Conservation (phyloP, 2,888 invertebrate genomes). For the Clanis bilineata region DNA sequence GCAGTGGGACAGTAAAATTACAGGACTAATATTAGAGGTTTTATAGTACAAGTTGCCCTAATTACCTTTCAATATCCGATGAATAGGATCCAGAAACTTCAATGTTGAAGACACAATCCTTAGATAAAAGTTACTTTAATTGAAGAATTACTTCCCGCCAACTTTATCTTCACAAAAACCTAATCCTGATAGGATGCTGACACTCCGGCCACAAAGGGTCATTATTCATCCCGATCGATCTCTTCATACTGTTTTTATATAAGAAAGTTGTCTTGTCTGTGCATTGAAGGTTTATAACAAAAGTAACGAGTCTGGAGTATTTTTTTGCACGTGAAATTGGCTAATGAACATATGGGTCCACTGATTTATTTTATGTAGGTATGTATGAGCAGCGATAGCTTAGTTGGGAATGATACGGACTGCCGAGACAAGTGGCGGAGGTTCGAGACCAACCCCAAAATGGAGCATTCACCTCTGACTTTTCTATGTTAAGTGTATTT, state of each 20-base stretch:
- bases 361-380: too few relatives aligned
- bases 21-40: too few relatives aligned
- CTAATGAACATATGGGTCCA: too few relatives aligned
- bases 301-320: neutral
- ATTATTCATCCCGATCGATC: constrained; percentile 4
- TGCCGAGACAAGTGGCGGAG: too few relatives aligned
- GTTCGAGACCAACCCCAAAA: too few relatives aligned
- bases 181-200: neutral
- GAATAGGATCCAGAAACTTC: neutral
- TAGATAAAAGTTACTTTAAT: neutral
- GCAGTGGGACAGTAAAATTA: too few relatives aligned
- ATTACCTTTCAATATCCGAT: neutral
- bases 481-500: too few relatives aligned
- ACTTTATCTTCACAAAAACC: constrained; percentile 1
- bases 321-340: neutral
- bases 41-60: neutral
- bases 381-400: too few relatives aligned
- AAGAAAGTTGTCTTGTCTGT: neutral
- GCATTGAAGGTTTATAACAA: too few relatives aligned
- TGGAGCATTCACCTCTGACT: too few relatives aligned
- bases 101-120: neutral
- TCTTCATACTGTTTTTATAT: constrained; percentile 16
- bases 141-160: constrained; percentile 1
- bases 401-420: too few relatives aligned
- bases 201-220: constrained; percentile 11